A percentile compares a stretch with the other conserved stretches of the same genome.
These are phyloP conservation scores for Sthenelais limicola DNA, from an alignment of 2,888 invertebrate species.

Conservation along the genomic window DNA sequence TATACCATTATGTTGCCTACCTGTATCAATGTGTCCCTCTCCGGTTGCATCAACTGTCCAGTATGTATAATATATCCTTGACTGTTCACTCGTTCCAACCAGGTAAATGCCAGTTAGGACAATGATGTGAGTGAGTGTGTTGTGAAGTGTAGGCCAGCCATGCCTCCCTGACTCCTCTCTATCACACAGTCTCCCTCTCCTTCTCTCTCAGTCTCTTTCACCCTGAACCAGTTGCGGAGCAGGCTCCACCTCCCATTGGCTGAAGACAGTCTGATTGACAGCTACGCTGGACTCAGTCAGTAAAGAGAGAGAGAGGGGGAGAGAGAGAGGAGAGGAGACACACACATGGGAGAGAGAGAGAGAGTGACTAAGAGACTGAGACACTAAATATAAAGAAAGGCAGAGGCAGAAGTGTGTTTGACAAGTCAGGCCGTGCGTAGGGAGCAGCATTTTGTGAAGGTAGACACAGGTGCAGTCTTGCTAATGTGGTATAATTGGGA, in stretches of 20 bases:
- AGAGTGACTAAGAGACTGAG: too few relatives aligned
- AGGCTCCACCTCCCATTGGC: slow-evolving; percentile 26
- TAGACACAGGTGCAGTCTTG: slow-evolving; percentile 34
- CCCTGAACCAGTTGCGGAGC: slow-evolving; percentile 5
- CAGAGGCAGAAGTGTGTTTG: slow-evolving; percentile 32
- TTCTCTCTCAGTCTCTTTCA: background rate
- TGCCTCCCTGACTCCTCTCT: slow-evolving; percentile 34
- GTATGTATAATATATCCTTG: too few relatives aligned
- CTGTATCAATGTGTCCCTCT: too few relatives aligned
- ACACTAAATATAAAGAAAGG: slow-evolving; percentile 31
- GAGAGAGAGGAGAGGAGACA: slow-evolving; percentile 23
- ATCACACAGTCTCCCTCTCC: too few relatives aligned
- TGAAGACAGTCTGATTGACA: slow-evolving; percentile 27
- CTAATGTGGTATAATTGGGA: slow-evolving; percentile 36
- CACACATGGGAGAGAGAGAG: too few relatives aligned
- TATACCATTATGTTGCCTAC: too few relatives aligned
- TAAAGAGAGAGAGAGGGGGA: slow-evolving; percentile 16
- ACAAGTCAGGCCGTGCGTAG: slow-evolving; percentile 8
- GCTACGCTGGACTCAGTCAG: slow-evolving; percentile 15
- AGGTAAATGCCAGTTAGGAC: slow-evolving; percentile 31
- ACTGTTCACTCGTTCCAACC: slow-evolving; percentile 26
- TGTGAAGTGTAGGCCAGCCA: slow-evolving; percentile 33
- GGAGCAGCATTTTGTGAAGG: slow-evolving; percentile 28
- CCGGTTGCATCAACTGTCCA: too few relatives aligned
- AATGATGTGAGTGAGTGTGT: slow-evolving; percentile 31